Evolutionary conservation across 2,797 vertebrate species (phyloP), one percentile per base, ranked within the genome.

Genomic region (Betta splendens): DNA sequence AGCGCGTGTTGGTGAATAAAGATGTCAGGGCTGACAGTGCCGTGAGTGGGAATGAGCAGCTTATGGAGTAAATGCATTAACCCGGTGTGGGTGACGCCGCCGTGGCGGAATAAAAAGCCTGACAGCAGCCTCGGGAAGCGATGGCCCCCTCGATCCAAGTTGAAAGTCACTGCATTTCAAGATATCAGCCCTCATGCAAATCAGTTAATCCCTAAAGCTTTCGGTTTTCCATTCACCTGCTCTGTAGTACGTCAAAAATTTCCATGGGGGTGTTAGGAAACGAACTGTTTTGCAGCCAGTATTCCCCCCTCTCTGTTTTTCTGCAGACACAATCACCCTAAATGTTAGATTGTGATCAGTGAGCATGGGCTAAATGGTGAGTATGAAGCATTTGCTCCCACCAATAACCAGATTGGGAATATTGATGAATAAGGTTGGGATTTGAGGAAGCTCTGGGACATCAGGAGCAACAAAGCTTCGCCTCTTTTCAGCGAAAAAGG

Each of bases 1-100:
- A 81, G 75, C 64, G 25, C 40, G 77, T 68, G 79, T 86, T 90
- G 86, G 90, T 90, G 87, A 91, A 91, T 90, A 90, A 88, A 90
- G 84, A 89, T 89, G 88, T 77, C 79, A 81, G 59, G 63, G 56
- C 77, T 87, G 84, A 77, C 86, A 85, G 78, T 65, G 74, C 64
- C 12, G 69, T 68, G 86, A 80, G 81, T 79, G 73, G 74, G 76
- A 85, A 87, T 81, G 87, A 89, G 87, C 83, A 77, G 83, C 81
- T 88, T 88, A 87, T 85, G 85, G 80, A 65, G 73, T 55, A 85
- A 87, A 89, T 85, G 86, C 87, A 89, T 88, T 87, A 80, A 70
- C 80, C 62, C 66, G 54, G 71, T 79, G 79, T 72, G 65, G 84
- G 73, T 70, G 64, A 60, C 66, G 54, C 49, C 20, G 74, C 76